A percentile compares a stretch with the other conserved stretches of the same genome.
Conservation (phyloP, 2,888 invertebrate genomes). For the Nemapogon koenigi region DNA sequence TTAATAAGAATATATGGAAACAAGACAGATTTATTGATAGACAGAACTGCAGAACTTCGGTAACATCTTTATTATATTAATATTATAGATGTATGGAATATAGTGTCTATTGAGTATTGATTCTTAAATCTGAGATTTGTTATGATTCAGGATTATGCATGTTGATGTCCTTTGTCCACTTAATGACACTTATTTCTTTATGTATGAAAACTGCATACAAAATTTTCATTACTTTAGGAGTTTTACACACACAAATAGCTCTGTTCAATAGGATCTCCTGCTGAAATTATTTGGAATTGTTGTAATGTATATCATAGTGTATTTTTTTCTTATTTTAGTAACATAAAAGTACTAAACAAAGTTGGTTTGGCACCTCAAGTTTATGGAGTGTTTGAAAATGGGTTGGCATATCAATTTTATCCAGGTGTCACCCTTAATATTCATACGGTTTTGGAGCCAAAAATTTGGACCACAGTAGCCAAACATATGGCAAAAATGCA, state of each 20-base stretch:
- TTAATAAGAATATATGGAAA: constrained; percentile 91
- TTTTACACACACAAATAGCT: not conserved
- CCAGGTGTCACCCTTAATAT: constrained; percentile 80
- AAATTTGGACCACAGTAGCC: constrained; percentile 79
- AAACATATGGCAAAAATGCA: constrained; percentile 85
- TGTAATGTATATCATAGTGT: not conserved
- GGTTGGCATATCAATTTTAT: constrained; percentile 87
- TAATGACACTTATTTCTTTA: no score
- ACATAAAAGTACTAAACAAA: constrained; percentile 59
- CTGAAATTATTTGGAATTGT: not conserved
- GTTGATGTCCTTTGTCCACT: no score
- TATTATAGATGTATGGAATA: no score
- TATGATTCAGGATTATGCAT: no score
- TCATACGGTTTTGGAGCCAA: constrained; percentile 67
- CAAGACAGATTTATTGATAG: constrained; percentile 92
- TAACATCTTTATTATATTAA: no score
- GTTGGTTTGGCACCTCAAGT: constrained; percentile 84
- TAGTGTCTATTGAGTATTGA: no score
- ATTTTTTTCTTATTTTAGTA: constrained; percentile 34
- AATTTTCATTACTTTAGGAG: no score
- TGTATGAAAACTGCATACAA: no score
- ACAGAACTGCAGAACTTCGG: constrained; percentile 83
- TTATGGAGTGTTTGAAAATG: constrained; percentile 92
- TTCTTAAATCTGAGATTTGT: no score
- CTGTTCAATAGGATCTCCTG: not conserved